phyloP scores from a whole-genome alignment of 2,797 vertebrate species.

The Myripristis jacobus region DNA sequence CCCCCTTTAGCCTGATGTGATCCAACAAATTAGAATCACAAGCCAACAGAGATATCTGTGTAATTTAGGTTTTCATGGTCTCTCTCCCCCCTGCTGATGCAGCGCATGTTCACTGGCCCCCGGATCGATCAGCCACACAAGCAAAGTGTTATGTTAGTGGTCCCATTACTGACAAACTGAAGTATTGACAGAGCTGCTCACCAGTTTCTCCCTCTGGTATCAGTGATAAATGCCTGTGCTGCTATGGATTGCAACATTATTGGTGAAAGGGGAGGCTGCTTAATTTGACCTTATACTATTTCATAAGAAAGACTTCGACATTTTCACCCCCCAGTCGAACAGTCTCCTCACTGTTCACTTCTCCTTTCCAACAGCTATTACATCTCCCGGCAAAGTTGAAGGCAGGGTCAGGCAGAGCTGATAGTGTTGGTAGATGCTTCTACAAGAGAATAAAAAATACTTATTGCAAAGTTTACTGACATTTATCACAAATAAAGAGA shows the following conservation, averaged over 20 bases:
- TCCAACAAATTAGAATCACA: constrained; percentile 62
- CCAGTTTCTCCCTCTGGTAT: constrained; percentile 24
- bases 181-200: constrained; percentile 56
- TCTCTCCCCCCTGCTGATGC: constrained; percentile 46
- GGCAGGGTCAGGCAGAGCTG: neutral
- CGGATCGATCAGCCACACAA: constrained; percentile 64
- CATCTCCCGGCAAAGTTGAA: neutral
- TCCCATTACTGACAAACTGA: constrained; percentile 60
- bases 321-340: no score
- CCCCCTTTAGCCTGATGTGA: constrained; percentile 58
- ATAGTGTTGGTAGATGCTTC: neutral
- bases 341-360: no score
- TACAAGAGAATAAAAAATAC: neutral
- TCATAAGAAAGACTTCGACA: neutral
- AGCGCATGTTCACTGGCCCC: constrained; percentile 38
- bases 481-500: neutral
- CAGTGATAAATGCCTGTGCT: constrained; percentile 21
- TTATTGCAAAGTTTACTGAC: neutral
- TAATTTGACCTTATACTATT: neutral
- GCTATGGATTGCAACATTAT: constrained; percentile 11
- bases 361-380: neutral
- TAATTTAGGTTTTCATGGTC: constrained; percentile 51
- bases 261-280: constrained; percentile 2
- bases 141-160: constrained; percentile 61
- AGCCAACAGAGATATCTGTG: constrained; percentile 48